Percentiles rank a stretch among this genome's conserved stretches.
Evolutionary conservation across 1,140 invertebrate genomes (phyloP).

Genomic region (Heliconius melpomene): DNA sequence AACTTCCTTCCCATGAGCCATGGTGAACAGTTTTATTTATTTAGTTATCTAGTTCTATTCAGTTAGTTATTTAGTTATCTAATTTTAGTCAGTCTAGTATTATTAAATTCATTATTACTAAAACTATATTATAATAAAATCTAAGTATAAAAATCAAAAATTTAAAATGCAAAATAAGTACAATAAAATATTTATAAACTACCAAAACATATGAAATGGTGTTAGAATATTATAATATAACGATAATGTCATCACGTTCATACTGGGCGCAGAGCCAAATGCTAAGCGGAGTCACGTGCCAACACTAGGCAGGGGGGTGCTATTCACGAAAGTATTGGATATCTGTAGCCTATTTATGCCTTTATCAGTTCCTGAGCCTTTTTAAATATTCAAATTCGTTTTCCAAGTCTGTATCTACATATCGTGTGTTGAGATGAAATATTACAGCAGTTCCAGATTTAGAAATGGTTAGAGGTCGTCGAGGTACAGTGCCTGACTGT

Average conservation of each 20-base stretch:
- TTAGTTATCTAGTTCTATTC: too few species aligned
- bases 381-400: conserved; percentile 6
- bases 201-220: neutral
- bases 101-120: too few species aligned
- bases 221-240: conserved; percentile 10
- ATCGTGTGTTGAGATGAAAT: conserved; percentile 1
- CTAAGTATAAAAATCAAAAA: too few species aligned
- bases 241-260: conserved; percentile 6
- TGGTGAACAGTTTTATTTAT: too few species aligned
- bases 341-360: conserved; percentile 1
- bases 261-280: conserved; percentile 21
- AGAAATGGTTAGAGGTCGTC: neutral
- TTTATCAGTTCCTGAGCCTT: conserved; percentile 3
- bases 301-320: conserved; percentile 9
- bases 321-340: conserved; percentile 3
- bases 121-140: too few species aligned
- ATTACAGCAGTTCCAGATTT: neutral
- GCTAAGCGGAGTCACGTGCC: conserved; percentile 27
- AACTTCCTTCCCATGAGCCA: too few species aligned
- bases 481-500: neutral
- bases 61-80: too few species aligned
- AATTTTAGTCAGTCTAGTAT: too few species aligned
- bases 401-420: neutral
- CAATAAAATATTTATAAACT: neutral
- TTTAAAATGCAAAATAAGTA: neutral